A percentile compares a stretch with the other conserved stretches of the same genome.
Conservation (phyloP, 2,113 vertebrate genomes). For the Laticauda colubrina region DNA sequence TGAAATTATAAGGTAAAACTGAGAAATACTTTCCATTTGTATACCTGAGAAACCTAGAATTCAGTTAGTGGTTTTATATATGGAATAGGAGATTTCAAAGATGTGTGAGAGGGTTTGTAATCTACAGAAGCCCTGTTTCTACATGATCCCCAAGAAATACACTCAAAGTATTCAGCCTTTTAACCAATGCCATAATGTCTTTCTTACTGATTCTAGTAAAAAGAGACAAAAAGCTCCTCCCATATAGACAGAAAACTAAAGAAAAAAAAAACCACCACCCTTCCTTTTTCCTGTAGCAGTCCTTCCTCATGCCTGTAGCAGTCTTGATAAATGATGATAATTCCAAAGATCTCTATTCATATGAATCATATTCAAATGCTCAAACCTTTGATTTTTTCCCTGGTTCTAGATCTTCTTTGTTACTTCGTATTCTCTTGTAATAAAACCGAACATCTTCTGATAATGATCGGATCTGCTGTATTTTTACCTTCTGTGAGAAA, state of each 20-base stretch:
- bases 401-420: conserved; percentile 93
- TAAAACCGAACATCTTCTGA: conserved; percentile 93
- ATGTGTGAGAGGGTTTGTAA: background rate
- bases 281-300: background rate
- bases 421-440: conserved; percentile 88
- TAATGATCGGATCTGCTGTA: conserved; percentile 90
- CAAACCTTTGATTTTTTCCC: conserved; percentile 94
- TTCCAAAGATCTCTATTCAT: background rate
- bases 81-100: background rate
- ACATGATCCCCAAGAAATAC: background rate
- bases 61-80: background rate
- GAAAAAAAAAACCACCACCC: background rate
- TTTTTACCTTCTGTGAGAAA: conserved; percentile 93
- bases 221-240: background rate
- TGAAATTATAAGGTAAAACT: background rate
- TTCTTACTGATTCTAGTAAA: background rate
- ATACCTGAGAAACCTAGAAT: background rate
- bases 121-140: background rate
- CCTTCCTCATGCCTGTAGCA: background rate
- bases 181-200: background rate
- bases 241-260: background rate
- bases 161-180: background rate
- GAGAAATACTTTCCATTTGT: background rate
- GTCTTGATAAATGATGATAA: background rate
- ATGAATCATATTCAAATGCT: conserved; percentile 23